A percentile compares a stretch with the other conserved stretches of the same genome.
Evolutionary conservation across 2,888 invertebrate genomes (phyloP).

Genomic region (Acleris literana): DNA sequence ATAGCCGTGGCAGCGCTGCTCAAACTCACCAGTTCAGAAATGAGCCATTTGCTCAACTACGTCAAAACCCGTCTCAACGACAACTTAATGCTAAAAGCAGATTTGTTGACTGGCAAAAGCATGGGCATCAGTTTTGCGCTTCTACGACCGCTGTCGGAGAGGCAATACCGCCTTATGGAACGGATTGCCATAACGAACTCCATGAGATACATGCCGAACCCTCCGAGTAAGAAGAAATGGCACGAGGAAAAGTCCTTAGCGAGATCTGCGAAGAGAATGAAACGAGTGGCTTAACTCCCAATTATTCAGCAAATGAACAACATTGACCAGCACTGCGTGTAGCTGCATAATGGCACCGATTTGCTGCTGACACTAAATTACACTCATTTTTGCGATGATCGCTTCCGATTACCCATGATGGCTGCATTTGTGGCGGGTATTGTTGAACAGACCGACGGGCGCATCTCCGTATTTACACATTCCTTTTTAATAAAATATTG

Average conservation of each 20-base stretch:
- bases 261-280: constrained; percentile 60
- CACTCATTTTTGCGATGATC: constrained; percentile 77
- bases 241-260: constrained; percentile 58
- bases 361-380: constrained; percentile 76
- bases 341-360: constrained; percentile 72
- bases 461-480: constrained; percentile 10
- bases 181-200: constrained; percentile 62
- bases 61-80: constrained; percentile 64
- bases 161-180: constrained; percentile 68
- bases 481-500: constrained; percentile 24
- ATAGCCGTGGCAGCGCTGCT: constrained; percentile 69
- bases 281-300: constrained; percentile 45
- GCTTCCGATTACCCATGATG: constrained; percentile 78
- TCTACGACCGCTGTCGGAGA: constrained; percentile 64
- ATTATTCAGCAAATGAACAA: constrained; percentile 42
- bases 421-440: constrained; percentile 57
- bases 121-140: constrained; percentile 69
- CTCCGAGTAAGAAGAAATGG: constrained; percentile 53
- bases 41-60: constrained; percentile 63
- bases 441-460: constrained; percentile 47
- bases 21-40: constrained; percentile 58
- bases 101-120: constrained; percentile 65
- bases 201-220: constrained; percentile 49
- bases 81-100: constrained; percentile 60
- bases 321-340: constrained; percentile 60